Conservation (phyloP, 1,140 invertebrate species). For the Acromyrmex heyeri region DNA sequence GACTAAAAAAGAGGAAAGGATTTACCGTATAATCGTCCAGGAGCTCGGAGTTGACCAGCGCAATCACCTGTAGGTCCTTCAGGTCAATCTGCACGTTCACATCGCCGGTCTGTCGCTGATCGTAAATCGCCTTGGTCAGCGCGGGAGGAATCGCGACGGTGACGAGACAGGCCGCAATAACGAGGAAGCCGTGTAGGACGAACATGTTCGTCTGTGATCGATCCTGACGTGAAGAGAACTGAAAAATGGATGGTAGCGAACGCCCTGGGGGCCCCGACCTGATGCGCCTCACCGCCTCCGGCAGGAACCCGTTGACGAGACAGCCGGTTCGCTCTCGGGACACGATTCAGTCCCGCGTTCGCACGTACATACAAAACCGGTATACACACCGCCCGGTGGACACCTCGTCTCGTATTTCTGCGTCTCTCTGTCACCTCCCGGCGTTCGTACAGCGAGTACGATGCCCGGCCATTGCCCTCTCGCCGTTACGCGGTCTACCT, state of each 20-base stretch:
- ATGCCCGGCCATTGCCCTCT: slow-evolving; percentile 77
- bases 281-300: neutral
- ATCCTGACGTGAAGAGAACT: slow-evolving; percentile 14
- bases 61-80: slow-evolving; percentile 92
- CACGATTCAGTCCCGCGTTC: slow-evolving; percentile 48
- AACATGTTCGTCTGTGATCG: slow-evolving; percentile 57
- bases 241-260: slow-evolving; percentile 68
- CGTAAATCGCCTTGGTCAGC: slow-evolving; percentile 84
- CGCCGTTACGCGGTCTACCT: slow-evolving; percentile 32
- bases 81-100: slow-evolving; percentile 92
- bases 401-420: slow-evolving; percentile 9
- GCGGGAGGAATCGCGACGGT: slow-evolving; percentile 15
- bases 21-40: slow-evolving; percentile 87
- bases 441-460: slow-evolving; percentile 51
- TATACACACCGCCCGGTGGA: slow-evolving; percentile 17
- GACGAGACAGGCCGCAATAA: slow-evolving; percentile 57
- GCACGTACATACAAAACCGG: slow-evolving; percentile 68
- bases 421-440: slow-evolving; percentile 35
- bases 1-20: neutral
- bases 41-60: slow-evolving; percentile 87
- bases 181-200: slow-evolving; percentile 44
- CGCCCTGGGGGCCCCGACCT: slow-evolving; percentile 20
- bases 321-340: slow-evolving; percentile 41
- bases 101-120: slow-evolving; percentile 92
- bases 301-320: slow-evolving; percentile 8